phyloP scores from a whole-genome alignment of 2,113 vertebrate genomes.

The Colaptes auratus region DNA sequence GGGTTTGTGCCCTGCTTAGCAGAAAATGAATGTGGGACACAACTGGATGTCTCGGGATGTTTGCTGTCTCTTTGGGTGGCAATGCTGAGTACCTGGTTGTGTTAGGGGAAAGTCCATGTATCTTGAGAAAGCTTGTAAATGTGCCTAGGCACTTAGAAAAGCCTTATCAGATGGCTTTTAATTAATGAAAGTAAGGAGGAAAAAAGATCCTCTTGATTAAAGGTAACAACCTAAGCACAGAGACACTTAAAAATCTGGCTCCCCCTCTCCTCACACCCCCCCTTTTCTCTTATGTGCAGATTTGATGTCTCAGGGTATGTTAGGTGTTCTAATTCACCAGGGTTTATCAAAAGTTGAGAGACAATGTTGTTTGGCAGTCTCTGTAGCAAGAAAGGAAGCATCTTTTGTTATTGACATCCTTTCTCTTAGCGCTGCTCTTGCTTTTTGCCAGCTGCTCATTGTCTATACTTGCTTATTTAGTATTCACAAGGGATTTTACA shows the following conservation, averaged over 20 bases:
- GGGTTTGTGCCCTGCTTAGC: not conserved
- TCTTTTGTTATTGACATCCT: conserved; percentile 77
- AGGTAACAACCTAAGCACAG: not conserved
- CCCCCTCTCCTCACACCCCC: not conserved
- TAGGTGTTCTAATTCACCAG: conserved; percentile 59
- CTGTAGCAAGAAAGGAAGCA: conserved; percentile 72
- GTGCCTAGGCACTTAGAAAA: not conserved
- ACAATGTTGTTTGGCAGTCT: conserved; percentile 70
- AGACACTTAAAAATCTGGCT: not conserved
- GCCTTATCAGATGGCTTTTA: conserved; percentile 17
- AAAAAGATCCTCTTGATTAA: conserved; percentile 15
- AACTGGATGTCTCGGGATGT: not conserved
- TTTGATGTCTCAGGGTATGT: not conserved
- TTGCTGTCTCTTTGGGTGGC: not conserved
- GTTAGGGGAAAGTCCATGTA: not conserved
- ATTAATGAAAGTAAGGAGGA: not conserved
- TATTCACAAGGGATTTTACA: conserved; percentile 69
- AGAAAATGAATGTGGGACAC: not conserved
- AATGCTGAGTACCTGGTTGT: not conserved
- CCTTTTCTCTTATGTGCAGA: conserved; percentile 1
- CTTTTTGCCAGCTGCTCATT: conserved; percentile 73
- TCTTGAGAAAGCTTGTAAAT: not conserved
- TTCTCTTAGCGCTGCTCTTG: conserved; percentile 72
- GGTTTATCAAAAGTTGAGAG: conserved; percentile 59
- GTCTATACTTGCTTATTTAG: conserved; percentile 69